Percentiles rank a stretch among this genome's conserved stretches.
Evolutionary conservation across 2,888 invertebrate species (phyloP).

Genomic region (Agrotis ipsilon): DNA sequence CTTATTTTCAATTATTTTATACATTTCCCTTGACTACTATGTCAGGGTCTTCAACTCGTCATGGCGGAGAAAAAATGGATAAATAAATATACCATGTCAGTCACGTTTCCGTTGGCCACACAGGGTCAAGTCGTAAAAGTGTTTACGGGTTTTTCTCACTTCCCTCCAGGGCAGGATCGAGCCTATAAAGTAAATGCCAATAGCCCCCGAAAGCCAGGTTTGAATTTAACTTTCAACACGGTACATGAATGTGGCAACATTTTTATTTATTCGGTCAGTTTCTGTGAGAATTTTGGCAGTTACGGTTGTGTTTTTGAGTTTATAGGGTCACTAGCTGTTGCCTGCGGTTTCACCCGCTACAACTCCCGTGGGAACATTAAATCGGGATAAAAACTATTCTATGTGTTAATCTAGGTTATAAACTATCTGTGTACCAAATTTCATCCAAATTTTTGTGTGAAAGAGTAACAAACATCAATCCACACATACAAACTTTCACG

Average conservation of each 20-base stretch:
- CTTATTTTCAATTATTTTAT: conserved; percentile 25
- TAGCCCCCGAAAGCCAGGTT: conserved; percentile 66
- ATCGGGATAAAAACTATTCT: no score
- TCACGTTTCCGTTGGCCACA: conserved; percentile 67
- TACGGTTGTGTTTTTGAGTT: background rate
- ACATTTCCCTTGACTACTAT: background rate
- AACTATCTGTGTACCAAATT: no score
- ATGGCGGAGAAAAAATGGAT: conserved; percentile 35
- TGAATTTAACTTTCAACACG: conserved; percentile 59
- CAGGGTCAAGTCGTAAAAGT: conserved; percentile 72
- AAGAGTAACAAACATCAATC: no score
- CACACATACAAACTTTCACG: no score
- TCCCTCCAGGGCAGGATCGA: conserved; percentile 64
- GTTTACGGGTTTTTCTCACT: conserved; percentile 73
- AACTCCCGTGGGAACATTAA: no score
- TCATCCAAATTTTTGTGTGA: no score
- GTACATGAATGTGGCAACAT: conserved; percentile 19
- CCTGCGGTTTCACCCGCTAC: no score
- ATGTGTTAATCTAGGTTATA: no score
- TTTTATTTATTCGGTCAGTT: conserved; percentile 13
- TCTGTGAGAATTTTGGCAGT: background rate
- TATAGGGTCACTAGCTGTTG: no score
- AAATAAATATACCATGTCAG: conserved; percentile 50
- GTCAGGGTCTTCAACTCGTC: conserved; percentile 23
- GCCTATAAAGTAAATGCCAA: conserved; percentile 75